Conservation (phyloP, 2,888 invertebrate genomes). For the Thelaira solivaga region DNA sequence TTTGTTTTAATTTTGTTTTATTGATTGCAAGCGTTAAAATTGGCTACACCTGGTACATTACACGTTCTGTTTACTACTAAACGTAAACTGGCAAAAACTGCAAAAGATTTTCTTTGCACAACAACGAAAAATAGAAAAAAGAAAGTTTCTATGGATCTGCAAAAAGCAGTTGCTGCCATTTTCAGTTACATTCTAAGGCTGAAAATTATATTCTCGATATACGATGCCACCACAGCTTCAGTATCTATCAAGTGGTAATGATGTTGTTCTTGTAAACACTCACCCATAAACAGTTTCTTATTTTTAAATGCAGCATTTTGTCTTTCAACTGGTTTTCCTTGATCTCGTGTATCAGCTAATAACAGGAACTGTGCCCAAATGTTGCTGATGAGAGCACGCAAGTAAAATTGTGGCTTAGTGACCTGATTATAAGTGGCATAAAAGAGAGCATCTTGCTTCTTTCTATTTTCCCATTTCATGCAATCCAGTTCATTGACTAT, state of each 20-base stretch:
- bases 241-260: not conserved
- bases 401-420: constrained; percentile 20
- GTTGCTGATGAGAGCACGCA: not conserved
- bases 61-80: constrained; percentile 51
- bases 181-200: constrained; percentile 21
- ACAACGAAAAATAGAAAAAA: constrained; percentile 13
- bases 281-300: constrained; percentile 35
- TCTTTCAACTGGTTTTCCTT: constrained; percentile 54
- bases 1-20: not conserved
- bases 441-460: constrained; percentile 25
- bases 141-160: constrained; percentile 17
- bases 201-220: too few species aligned
- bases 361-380: not conserved
- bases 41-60: constrained; percentile 32
- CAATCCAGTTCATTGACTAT: constrained; percentile 23
- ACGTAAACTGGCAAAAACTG: constrained; percentile 1
- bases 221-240: too few species aligned
- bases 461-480: constrained; percentile 3
- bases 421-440: constrained; percentile 47
- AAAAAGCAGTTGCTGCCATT: not conserved
- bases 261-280: constrained; percentile 9
- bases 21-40: constrained; percentile 26
- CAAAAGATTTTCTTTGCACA: constrained; percentile 16
- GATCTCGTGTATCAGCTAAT: constrained; percentile 2
- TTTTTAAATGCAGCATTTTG: constrained; percentile 20